Evolutionary conservation across 2,113 vertebrate genomes (phyloP), one percentile per base, ranked within the genome.

Genomic region (Zosterops japonicus): DNA sequence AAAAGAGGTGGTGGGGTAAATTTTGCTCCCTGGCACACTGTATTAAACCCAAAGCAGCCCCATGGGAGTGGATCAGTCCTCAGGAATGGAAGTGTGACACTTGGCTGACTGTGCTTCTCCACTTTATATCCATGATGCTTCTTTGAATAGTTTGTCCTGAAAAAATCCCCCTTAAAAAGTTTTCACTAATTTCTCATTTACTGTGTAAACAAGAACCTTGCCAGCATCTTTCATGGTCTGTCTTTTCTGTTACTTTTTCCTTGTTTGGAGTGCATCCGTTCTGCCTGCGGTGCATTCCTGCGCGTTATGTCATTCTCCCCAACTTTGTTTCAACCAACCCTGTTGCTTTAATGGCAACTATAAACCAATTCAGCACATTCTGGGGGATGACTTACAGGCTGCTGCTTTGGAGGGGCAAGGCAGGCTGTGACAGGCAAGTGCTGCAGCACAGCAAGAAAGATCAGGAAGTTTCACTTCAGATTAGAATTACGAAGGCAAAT

Each of bases 391-490:
- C 93, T 96, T 93, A 95, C 74, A 89, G 78, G 80, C 84, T 84
- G 89, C 81, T 96, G 96, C 90, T 91, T 52, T 82, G 60, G 77
- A 96, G 80, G 83, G 94, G 96, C n/a, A 65, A 93, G 95, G 80
- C 98, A 98, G 96, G 98, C 87, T 2, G 6, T 87, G 93, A 95
- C 98, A 98, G 84, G 97, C 96, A 90, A 80, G 60, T 56, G 57
- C 85, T 89, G 67, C 79, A 33, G 24, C 33, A 33, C 84, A 89
- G 55, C 82, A 65, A 56, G 76, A 79, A 77, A 74, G 22, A 89
- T 29, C 53, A 83, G 71, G 55, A 92, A 56, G 42, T 83, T 95
- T 95, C 92, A 84, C 90, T 96, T 85, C 47, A 88, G 90, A 92
- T 76, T 71, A 91, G 87, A 90, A 83, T 88, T 94, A 61, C 9